Conservation (phyloP, 2,888 invertebrate genomes). For the Alitta virens region DNA sequence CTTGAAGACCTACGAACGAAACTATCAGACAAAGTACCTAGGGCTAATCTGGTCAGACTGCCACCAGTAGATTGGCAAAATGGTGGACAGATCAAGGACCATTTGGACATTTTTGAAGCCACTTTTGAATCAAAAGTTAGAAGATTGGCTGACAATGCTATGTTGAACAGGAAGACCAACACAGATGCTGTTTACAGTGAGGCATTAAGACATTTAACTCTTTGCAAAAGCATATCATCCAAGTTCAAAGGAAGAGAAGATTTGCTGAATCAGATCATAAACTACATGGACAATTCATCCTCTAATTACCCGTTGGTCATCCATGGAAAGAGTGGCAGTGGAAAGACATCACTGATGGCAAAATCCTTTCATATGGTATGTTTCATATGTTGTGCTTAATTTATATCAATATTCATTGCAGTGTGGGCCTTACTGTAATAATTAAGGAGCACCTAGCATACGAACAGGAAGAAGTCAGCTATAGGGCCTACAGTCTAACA, state of each 20-base stretch:
- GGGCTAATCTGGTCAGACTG: background rate
- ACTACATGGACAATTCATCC: conserved; percentile 18
- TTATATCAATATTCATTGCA: too few species aligned
- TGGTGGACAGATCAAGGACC: background rate
- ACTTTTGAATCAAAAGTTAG: background rate
- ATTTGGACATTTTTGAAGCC: background rate
- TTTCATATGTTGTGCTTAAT: background rate
- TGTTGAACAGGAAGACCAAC: background rate
- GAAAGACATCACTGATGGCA: conserved; percentile 36
- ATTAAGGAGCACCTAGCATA: background rate
- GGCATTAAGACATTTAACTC: background rate
- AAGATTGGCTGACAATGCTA: background rate
- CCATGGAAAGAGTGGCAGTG: conserved; percentile 31
- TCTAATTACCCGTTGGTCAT: conserved; percentile 28
- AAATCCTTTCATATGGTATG: conserved; percentile 26
- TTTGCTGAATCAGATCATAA: conserved; percentile 15
- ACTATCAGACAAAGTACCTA: background rate
- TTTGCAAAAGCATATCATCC: background rate
- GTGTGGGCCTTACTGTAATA: background rate
- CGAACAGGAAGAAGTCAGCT: background rate
- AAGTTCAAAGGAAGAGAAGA: conserved; percentile 18
- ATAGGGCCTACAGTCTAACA: too few species aligned
- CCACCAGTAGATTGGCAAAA: background rate
- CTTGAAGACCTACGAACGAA: background rate
- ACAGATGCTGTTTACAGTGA: background rate